Conservation (phyloP, 2,797 vertebrate genomes). For the Octomys mimax region DNA sequence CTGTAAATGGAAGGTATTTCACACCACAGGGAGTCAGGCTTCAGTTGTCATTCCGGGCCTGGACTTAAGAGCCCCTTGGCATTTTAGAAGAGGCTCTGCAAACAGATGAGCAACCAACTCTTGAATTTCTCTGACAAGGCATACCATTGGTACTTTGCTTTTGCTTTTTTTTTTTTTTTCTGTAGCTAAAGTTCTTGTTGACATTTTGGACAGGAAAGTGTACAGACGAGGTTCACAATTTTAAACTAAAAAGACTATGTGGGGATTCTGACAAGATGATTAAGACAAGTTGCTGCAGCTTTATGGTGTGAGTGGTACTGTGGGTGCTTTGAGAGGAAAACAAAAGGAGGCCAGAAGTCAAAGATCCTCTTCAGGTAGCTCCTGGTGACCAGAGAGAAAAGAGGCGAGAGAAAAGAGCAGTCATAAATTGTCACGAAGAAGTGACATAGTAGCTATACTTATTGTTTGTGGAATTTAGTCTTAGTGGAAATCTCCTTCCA, state of each 20-base stretch:
- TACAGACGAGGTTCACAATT: background rate
- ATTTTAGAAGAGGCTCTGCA: background rate
- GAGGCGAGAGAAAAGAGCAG: background rate
- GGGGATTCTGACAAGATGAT: conserved; percentile 5
- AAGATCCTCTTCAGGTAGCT: background rate
- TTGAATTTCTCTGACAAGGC: background rate
- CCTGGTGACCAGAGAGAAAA: background rate
- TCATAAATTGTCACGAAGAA: background rate
- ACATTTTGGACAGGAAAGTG: background rate
- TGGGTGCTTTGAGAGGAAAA: background rate
- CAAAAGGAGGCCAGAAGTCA: background rate
- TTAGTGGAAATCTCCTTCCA: background rate
- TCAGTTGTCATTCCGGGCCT: background rate
- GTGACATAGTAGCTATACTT: background rate
- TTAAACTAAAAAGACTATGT: conserved; percentile 20
- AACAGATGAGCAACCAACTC: background rate
- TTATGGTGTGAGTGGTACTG: background rate
- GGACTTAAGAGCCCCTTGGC: background rate
- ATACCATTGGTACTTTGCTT: background rate
- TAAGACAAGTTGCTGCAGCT: background rate
- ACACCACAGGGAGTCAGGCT: background rate
- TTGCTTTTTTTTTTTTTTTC: background rate
- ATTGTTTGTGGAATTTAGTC: background rate
- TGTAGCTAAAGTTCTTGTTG: conserved; percentile 25
- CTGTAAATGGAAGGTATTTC: background rate